A percentile compares a stretch with the other conserved stretches of the same genome.
Conservation (phyloP, 2,113 vertebrate species). For the Girardinichthys multiradiatus region DNA sequence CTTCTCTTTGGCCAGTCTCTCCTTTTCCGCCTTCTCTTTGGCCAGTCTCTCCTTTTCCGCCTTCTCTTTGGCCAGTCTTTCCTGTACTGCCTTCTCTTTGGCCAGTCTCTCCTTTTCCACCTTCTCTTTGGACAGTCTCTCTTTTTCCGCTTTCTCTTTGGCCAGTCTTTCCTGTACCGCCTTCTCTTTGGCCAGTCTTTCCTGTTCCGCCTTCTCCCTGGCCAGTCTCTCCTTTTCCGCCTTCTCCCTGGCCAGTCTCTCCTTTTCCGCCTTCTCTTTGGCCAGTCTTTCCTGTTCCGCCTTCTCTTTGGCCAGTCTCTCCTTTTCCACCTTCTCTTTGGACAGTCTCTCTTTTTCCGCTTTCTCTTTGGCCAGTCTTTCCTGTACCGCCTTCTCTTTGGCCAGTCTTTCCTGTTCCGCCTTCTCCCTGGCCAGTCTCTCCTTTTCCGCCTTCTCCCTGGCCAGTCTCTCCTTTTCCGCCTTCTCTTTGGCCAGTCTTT, state of each 20-base stretch:
- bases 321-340: fast-evolving
- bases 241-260: neutral
- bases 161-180: no score
- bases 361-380: neutral
- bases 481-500: neutral
- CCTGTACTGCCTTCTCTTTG: no score
- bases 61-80: no score
- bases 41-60: no score
- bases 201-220: neutral
- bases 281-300: conserved; percentile 16
- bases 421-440: neutral
- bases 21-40: no score
- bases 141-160: no score
- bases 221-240: neutral
- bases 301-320: conserved; percentile 6
- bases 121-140: no score
- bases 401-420: neutral
- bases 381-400: neutral
- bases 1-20: no score
- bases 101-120: no score
- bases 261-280: neutral
- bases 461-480: neutral
- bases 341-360: neutral
- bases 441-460: neutral
- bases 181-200: neutral